Percentiles rank a stretch among this genome's conserved stretches.
Evolutionary conservation across 2,797 vertebrate genomes (phyloP).

Genomic region (Sandelia bainsii): DNA sequence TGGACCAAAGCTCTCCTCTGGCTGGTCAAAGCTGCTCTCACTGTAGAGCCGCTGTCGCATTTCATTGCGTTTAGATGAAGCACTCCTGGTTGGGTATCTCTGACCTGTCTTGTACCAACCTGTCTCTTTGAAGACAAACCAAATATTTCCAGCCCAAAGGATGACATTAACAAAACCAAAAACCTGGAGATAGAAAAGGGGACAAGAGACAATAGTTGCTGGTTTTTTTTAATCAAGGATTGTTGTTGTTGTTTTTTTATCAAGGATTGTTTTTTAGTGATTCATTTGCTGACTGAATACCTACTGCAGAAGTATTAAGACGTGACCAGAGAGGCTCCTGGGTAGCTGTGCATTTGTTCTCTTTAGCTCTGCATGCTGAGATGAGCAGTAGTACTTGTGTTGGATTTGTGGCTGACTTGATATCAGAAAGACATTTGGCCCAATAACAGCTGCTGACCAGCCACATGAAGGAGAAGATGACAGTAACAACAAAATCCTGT

Average conservation of each 20-base stretch:
- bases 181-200: conserved; percentile 81
- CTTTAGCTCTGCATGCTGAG: conserved; percentile 92
- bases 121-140: conserved; percentile 99
- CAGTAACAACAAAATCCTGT: conserved; percentile 95
- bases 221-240: not conserved
- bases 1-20: conserved; percentile 83
- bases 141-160: conserved; percentile 98
- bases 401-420: conserved; percentile 92
- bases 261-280: not conserved
- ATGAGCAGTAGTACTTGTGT: conserved; percentile 91
- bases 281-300: conserved; percentile 59
- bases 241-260: not conserved
- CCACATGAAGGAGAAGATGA: conserved; percentile 95
- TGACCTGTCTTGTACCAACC: conserved; percentile 95
- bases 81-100: conserved; percentile 87
- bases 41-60: conserved; percentile 89
- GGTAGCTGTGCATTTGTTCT: conserved; percentile 90
- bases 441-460: conserved; percentile 94
- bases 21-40: conserved; percentile 91
- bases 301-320: conserved; percentile 94
- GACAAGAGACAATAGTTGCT: not conserved
- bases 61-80: conserved; percentile 91
- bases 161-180: conserved; percentile 97
- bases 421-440: conserved; percentile 94
- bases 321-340: conserved; percentile 93